Evolutionary conservation across 2,113 vertebrate genomes (phyloP).

Genomic region (Arenaria interpres): DNA sequence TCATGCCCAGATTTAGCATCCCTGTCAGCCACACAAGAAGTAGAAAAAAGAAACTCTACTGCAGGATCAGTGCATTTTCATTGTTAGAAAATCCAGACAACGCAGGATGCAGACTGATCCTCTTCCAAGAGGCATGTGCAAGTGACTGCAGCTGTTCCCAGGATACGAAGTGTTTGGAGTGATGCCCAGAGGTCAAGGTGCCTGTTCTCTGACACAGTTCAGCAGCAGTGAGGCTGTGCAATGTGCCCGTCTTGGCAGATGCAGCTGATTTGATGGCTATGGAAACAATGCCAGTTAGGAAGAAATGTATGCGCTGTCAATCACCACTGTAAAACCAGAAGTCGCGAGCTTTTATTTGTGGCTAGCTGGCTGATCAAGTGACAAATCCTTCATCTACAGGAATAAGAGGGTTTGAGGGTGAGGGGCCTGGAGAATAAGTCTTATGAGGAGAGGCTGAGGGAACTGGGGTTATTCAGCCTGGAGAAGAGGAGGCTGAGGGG

Average conservation of each 20-base stretch:
- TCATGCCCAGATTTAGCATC: not conserved
- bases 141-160: not conserved
- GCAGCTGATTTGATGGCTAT: not conserved
- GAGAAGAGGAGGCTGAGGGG: too few species aligned
- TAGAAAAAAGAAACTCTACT: not conserved
- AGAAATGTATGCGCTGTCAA: not conserved
- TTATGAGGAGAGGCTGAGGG: too few species aligned
- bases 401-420: not conserved
- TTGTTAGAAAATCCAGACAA: not conserved
- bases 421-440: too few species aligned
- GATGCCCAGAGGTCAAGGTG: not conserved
- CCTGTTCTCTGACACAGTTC: not conserved
- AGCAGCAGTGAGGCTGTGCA: not conserved
- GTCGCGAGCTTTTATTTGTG: not conserved
- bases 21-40: not conserved
- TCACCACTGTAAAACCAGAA: not conserved
- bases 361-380: not conserved
- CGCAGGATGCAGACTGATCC: not conserved
- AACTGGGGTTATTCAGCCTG: too few species aligned
- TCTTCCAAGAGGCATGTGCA: not conserved
- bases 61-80: not conserved
- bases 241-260: not conserved
- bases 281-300: not conserved
- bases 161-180: not conserved
- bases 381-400: not conserved